Percentiles rank a stretch among this genome's conserved stretches.
Conservation (phyloP, 2,888 invertebrate species). For the Heliconius ethilla region DNA sequence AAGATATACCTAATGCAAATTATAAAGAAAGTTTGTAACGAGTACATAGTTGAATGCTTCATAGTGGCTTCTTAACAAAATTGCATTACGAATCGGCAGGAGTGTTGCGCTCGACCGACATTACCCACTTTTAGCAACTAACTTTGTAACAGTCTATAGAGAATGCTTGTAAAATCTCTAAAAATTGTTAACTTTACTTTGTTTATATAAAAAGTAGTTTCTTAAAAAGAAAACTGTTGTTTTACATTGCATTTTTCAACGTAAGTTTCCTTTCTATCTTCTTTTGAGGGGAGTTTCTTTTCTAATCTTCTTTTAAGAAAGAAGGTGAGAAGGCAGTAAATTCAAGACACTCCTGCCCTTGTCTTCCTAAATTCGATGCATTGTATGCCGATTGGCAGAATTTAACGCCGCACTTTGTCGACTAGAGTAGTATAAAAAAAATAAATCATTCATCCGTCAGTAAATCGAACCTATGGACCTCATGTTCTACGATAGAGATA, state of each 20-base stretch:
- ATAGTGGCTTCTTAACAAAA: constrained; percentile 12
- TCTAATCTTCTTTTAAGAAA: no score
- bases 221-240: neutral
- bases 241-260: neutral
- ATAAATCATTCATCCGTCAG: no score
- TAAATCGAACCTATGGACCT: no score
- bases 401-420: no score
- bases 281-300: no score
- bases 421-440: no score
- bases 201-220: neutral
- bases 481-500: no score
- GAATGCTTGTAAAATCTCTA: neutral
- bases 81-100: constrained; percentile 9
- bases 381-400: no score
- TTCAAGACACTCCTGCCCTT: no score
- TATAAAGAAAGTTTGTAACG: neutral
- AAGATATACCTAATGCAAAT: neutral
- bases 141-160: constrained; percentile 1
- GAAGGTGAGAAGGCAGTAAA: no score
- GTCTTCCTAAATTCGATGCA: no score
- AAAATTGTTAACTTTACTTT: constrained; percentile 1
- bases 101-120: neutral
- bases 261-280: no score
- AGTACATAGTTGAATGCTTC: constrained; percentile 2
- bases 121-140: constrained; percentile 8